These are phyloP conservation scores for Ficedula albicollis DNA, from an alignment of 2,797 vertebrate species.

Conservation along the genomic window DNA sequence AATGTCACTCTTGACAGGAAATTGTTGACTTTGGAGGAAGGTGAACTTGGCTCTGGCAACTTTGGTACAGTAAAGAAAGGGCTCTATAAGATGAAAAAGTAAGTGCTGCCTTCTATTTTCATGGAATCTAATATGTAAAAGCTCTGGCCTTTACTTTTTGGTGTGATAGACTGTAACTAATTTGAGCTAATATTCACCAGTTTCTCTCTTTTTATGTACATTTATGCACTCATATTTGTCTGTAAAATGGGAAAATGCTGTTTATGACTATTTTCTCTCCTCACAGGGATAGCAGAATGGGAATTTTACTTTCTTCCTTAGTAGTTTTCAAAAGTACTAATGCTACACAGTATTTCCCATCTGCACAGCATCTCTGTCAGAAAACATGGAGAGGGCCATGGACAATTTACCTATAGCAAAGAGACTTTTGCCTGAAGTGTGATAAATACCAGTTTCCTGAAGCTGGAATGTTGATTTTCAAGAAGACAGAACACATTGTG, in stretches of 20 bases:
- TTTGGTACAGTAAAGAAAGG: slow-evolving; percentile 95
- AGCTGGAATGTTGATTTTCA: neutral
- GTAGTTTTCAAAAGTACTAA: neutral
- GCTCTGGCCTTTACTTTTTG: neutral
- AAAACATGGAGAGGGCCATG: neutral
- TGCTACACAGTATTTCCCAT: neutral
- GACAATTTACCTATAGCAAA: neutral
- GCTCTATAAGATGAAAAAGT: slow-evolving; percentile 93
- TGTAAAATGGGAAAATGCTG: neutral
- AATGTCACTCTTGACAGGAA: slow-evolving; percentile 84
- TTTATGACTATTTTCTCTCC: neutral
- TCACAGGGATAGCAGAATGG: neutral
- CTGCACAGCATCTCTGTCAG: neutral
- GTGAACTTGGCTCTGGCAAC: slow-evolving; percentile 94
- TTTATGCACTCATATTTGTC: neutral
- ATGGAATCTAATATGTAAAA: neutral
- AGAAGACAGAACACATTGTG: neutral
- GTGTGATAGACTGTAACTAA: neutral
- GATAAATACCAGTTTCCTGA: neutral
- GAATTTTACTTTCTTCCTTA: neutral
- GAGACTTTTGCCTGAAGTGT: neutral
- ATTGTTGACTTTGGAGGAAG: slow-evolving; percentile 86
- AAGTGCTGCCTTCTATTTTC: slow-evolving; percentile 35
- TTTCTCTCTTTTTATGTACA: neutral
- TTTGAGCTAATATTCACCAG: neutral